Conservation (phyloP, 2,797 vertebrate genomes). For the Leptodactylus fallax region DNA sequence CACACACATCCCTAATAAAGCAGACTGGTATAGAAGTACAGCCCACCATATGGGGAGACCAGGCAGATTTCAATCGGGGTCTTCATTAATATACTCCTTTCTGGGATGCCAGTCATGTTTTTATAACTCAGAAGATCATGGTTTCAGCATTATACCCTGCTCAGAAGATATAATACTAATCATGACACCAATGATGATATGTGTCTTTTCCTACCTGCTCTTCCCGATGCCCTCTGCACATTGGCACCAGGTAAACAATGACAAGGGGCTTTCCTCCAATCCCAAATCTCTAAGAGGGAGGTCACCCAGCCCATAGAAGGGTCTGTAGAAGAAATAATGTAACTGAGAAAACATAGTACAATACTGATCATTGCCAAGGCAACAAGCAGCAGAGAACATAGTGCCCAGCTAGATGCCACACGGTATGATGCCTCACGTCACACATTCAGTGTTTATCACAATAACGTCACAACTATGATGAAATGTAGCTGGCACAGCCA, state of each 20-base stretch:
- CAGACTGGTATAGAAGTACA: neutral
- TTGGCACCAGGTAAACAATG: neutral
- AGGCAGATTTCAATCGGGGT: conserved; percentile 1
- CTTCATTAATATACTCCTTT: neutral
- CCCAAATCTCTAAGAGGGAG: neutral
- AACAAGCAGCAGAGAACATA: neutral
- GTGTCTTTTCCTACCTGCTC: neutral
- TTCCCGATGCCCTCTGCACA: neutral
- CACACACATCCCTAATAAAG: neutral
- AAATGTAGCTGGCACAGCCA: neutral
- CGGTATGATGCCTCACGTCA: neutral
- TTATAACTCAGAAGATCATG: neutral
- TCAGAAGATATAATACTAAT: neutral
- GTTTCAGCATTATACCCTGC: neutral
- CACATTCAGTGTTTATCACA: neutral
- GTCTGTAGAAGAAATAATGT: neutral
- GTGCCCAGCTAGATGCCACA: conserved; percentile 20
- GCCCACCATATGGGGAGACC: neutral
- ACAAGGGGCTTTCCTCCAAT: conserved; percentile 15
- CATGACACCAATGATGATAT: neutral
- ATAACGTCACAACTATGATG: neutral
- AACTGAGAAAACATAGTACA: neutral
- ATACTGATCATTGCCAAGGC: conserved; percentile 37
- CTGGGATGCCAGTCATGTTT: neutral
- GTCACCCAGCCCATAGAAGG: neutral